Percentiles rank a stretch among this genome's conserved stretches.
These are phyloP conservation scores for Ficedula albicollis DNA, from an alignment of 2,797 vertebrate genomes.

Conservation along the genomic window DNA sequence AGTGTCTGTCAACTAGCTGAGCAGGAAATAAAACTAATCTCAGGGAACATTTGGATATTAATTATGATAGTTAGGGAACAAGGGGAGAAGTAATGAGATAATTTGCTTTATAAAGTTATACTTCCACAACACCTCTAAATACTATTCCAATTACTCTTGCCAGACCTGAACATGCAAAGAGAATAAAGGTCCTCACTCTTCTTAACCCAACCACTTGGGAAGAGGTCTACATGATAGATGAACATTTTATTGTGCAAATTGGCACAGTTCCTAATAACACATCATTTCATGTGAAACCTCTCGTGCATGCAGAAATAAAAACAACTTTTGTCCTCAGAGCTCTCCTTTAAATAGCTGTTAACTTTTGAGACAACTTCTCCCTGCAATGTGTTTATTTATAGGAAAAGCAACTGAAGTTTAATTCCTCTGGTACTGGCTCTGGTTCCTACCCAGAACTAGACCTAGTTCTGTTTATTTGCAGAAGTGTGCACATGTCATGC, in stretches of 20 bases:
- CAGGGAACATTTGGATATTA: constrained; percentile 38
- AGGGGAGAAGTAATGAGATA: constrained; percentile 8
- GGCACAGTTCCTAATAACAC: background rate
- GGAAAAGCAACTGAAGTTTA: background rate
- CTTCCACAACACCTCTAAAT: background rate
- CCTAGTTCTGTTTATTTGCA: background rate
- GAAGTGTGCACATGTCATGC: background rate
- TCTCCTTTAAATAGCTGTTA: background rate
- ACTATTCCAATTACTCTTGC: background rate
- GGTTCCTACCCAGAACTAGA: background rate
- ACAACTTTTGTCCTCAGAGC: background rate
- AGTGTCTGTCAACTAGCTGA: constrained; percentile 16
- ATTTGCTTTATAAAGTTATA: background rate
- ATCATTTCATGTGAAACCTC: background rate
- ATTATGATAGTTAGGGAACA: constrained; percentile 29
- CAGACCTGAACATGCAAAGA: background rate
- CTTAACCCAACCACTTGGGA: background rate
- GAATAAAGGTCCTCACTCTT: background rate
- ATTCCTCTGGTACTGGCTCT: background rate
- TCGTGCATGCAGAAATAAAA: background rate
- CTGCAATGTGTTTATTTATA: background rate
- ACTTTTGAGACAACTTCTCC: background rate
- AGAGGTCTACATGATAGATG: background rate
- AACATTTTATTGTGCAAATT: background rate
- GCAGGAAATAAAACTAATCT: constrained; percentile 35